phyloP scores from a whole-genome alignment of 2,113 vertebrate species.

The Nanger granti region DNA sequence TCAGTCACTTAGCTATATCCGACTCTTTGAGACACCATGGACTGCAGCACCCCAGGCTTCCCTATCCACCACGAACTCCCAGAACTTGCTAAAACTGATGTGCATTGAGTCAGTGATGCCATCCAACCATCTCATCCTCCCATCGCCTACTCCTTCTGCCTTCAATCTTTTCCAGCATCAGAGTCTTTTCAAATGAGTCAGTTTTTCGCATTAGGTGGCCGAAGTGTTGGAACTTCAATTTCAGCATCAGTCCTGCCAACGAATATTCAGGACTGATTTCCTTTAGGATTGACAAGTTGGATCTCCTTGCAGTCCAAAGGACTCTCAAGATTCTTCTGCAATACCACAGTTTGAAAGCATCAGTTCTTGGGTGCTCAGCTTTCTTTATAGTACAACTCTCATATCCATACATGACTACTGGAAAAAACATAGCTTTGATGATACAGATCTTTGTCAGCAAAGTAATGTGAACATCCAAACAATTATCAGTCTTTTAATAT shows the following conservation, averaged over 20 bases:
- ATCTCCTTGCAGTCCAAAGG: neutral
- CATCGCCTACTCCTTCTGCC: neutral
- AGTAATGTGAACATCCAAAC: neutral
- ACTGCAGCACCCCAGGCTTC: neutral
- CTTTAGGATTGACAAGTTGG: neutral
- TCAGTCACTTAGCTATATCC: neutral
- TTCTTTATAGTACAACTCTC: neutral
- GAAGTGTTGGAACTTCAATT: neutral
- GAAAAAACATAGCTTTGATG: neutral
- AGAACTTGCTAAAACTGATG: neutral
- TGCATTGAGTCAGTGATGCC: neutral
- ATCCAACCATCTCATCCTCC: neutral
- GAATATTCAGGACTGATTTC: neutral
- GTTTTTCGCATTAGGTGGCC: fast-evolving
- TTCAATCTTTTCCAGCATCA: neutral
- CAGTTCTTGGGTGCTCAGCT: neutral
- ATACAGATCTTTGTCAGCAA: neutral
- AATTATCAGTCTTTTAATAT: neutral
- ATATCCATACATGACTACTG: neutral
- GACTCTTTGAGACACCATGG: neutral
- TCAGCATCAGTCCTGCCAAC: neutral
- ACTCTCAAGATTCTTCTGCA: neutral
- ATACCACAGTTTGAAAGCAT: fast-evolving
- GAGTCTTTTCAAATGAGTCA: neutral
- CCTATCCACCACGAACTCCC: neutral